These are phyloP conservation scores for Agrochola litura DNA, from an alignment of 2,888 invertebrate genomes.

Conservation along the genomic window DNA sequence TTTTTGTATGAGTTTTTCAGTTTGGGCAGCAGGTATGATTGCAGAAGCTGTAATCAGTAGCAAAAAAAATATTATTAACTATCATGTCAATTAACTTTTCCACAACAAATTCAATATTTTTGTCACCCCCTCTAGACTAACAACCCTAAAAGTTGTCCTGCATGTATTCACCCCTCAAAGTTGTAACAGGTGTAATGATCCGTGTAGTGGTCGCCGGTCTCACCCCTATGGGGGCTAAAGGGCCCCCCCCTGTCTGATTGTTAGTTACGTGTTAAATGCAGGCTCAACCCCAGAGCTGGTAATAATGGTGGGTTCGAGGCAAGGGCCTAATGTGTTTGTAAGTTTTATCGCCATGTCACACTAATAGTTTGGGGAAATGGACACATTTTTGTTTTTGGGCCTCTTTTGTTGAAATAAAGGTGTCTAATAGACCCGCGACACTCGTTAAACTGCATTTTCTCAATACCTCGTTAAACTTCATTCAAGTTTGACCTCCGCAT, in stretches of 20 bases:
- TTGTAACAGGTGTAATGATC: constrained; percentile 76
- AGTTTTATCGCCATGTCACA: constrained; percentile 37
- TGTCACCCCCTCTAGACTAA: not conserved
- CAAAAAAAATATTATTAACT: not conserved
- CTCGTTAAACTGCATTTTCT: not conserved
- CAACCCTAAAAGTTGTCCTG: constrained; percentile 44
- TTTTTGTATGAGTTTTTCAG: not conserved
- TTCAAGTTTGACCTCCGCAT: not conserved
- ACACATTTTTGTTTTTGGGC: constrained; percentile 8
- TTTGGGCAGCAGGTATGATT: not conserved
- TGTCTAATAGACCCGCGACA: not conserved
- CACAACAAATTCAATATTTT: constrained; percentile 9
- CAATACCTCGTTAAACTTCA: not conserved
- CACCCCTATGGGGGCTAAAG: constrained; percentile 20
- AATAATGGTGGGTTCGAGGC: constrained; percentile 38
- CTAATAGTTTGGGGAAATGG: constrained; percentile 19
- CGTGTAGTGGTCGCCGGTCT: constrained; percentile 63
- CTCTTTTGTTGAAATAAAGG: not conserved
- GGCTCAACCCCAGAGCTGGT: constrained; percentile 35
- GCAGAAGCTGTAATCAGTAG: not conserved
- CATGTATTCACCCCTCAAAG: constrained; percentile 69
- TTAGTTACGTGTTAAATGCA: constrained; percentile 63
- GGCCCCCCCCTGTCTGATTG: constrained; percentile 52
- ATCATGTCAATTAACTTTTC: not conserved
- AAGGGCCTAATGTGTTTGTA: constrained; percentile 41